Conservation (phyloP, 2,888 invertebrate genomes). For the Drosophila helvetica region DNA sequence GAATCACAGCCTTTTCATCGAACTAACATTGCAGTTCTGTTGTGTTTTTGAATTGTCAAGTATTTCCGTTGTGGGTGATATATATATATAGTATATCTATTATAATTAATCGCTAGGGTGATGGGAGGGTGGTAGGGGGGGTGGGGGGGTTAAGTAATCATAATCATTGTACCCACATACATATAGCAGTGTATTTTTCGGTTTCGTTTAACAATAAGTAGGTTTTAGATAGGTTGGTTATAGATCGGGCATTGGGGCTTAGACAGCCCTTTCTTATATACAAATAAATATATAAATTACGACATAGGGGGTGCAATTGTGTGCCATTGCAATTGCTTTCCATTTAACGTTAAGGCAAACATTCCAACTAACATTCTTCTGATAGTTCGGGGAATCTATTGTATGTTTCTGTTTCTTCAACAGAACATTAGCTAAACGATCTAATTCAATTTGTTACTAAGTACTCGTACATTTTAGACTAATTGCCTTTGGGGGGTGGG, state of each 20-base stretch:
- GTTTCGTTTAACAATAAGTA: slow-evolving; percentile 60
- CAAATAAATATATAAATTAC: slow-evolving; percentile 69
- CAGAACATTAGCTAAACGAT: slow-evolving; percentile 38
- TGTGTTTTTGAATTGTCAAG: slow-evolving; percentile 70
- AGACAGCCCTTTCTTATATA: slow-evolving; percentile 56
- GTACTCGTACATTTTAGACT: slow-evolving; percentile 29
- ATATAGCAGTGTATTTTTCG: slow-evolving; percentile 45
- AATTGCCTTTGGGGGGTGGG: not conserved
- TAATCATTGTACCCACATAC: slow-evolving; percentile 34
- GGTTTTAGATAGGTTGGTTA: slow-evolving; percentile 47
- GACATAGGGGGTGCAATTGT: slow-evolving; percentile 21
- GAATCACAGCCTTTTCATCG: slow-evolving; percentile 77
- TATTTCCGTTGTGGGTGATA: slow-evolving; percentile 49
- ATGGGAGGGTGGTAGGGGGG: no score
- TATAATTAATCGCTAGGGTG: slow-evolving; percentile 28
- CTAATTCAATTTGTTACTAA: slow-evolving; percentile 42
- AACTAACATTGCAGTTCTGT: slow-evolving; percentile 63
- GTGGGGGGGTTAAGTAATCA: slow-evolving; percentile 33
- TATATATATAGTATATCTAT: slow-evolving; percentile 25
- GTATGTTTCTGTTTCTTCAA: not conserved
- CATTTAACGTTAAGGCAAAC: slow-evolving; percentile 47
- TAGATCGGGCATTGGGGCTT: slow-evolving; percentile 13
- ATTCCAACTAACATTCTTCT: slow-evolving; percentile 48
- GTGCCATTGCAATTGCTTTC: slow-evolving; percentile 25
- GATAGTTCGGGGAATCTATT: no score